Conservation (phyloP, 2,797 vertebrate species). For the Dryobates pubescens region DNA sequence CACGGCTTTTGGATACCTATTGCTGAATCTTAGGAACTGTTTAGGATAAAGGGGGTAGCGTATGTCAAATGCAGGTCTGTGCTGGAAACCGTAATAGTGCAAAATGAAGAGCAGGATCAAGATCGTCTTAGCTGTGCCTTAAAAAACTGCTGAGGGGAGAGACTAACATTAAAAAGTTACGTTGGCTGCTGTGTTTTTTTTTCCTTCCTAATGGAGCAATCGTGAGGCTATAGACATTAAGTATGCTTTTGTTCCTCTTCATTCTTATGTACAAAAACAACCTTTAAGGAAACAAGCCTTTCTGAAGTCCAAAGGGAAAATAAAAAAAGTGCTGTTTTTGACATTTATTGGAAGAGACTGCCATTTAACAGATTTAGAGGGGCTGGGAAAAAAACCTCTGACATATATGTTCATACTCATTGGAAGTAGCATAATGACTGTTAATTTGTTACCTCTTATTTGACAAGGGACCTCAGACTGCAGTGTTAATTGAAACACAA, state of each 20-base stretch:
- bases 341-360: neutral
- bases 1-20: neutral
- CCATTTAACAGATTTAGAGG: neutral
- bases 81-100: constrained; percentile 35
- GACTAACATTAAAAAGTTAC: constrained; percentile 41
- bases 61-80: constrained; percentile 18
- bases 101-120: constrained; percentile 63
- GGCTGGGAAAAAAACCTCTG: constrained; percentile 19
- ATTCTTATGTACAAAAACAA: constrained; percentile 13
- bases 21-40: neutral
- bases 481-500: constrained; percentile 35
- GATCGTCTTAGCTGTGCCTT: constrained; percentile 71
- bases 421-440: neutral
- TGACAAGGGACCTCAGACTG: constrained; percentile 1
- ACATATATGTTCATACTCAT: neutral
- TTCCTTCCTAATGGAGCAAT: constrained; percentile 17
- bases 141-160: constrained; percentile 54
- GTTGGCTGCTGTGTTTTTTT: constrained; percentile 23
- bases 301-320: constrained; percentile 52
- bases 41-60: neutral
- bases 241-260: constrained; percentile 27
- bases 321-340: neutral
- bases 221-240: neutral
- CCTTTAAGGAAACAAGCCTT: constrained; percentile 43
- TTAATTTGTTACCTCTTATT: constrained; percentile 40